Percentiles rank a stretch among this genome's conserved stretches.
Conservation (phyloP, 2,797 vertebrate species). For the Sebastes trivittatus region DNA sequence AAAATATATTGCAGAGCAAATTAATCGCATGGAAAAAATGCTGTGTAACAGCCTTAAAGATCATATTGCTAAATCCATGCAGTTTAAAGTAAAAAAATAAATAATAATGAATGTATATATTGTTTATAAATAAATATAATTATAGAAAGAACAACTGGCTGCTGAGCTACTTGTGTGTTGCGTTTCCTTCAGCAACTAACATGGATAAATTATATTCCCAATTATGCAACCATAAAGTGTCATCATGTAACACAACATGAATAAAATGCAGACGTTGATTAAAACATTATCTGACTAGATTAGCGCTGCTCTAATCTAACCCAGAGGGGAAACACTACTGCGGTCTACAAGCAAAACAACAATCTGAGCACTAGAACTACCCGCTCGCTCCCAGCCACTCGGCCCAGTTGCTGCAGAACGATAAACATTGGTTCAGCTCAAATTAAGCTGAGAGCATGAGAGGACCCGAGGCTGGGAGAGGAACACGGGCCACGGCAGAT, state of each 20-base stretch:
- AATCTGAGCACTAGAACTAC: slow-evolving; percentile 41
- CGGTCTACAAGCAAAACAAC: slow-evolving; percentile 52
- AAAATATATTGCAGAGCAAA: no score
- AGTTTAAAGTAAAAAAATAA: neutral
- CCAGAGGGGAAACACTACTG: slow-evolving; percentile 41
- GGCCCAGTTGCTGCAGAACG: slow-evolving; percentile 46
- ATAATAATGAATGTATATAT: neutral
- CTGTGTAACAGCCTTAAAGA: no score
- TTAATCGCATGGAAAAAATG: no score
- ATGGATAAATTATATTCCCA: slow-evolving; percentile 40
- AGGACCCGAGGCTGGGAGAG: slow-evolving; percentile 59
- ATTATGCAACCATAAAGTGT: slow-evolving; percentile 47
- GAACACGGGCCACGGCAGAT: slow-evolving; percentile 49
- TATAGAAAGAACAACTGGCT: slow-evolving; percentile 1
- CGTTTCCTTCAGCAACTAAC: slow-evolving; percentile 18
- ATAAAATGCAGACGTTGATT: slow-evolving; percentile 68
- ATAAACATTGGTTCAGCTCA: slow-evolving; percentile 66
- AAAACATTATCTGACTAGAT: slow-evolving; percentile 70
- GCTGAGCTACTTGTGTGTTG: neutral
- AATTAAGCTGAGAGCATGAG: slow-evolving; percentile 63
- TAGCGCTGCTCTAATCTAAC: slow-evolving; percentile 57
- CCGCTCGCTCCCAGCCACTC: slow-evolving; percentile 37
- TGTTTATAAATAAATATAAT: neutral
- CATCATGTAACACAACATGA: slow-evolving; percentile 49
- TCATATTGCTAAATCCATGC: neutral